Evolutionary conservation across 2,113 vertebrate genomes (phyloP), one percentile per base, ranked within the genome.

Genomic region (Charina bottae): DNA sequence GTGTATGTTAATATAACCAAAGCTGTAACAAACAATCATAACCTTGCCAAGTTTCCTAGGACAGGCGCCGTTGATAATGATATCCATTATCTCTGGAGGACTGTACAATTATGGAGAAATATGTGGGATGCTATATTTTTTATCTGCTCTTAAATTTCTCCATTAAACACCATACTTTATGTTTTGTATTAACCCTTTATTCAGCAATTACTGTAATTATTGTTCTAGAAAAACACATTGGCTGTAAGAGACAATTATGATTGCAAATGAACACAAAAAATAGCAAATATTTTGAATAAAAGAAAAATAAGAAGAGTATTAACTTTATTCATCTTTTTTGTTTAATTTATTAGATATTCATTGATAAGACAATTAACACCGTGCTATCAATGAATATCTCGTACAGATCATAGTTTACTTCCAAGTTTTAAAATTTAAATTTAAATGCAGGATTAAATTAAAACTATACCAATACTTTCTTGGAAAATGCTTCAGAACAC

Each of bases 1-100:
- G 98, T 96, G 96, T 97, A 98, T 97, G 97, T 98, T 98, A 98
- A 98, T 98, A 98, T 97, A 98, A 98, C 97, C 97, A 97, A 98
- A 97, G 97, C 97, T 97, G 98, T 97, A 97, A 97, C 97, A 98
- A 98, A 98, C 97, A 98, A 98, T 98, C 97, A 96, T 97, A 98
- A 98, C 97, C 97, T 98, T 97, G 98, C 97, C 97, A 97, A 98
- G 97, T 97, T 98, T 97, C 97, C 97, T 97, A 98, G 98, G 98
- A 98, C 97, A 98, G 97, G 97, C 97, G 95, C 95, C 90, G 96
- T 95, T 97, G 96, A 97, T 98, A 98, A 98, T 97, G 98, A 98
- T 97, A 98, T 97, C 98, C 97, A 98, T 98, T 98, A 98, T 98
- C 97, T 98, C 97, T 93, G 94, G 97, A 98, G 97, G 97, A 96